These are phyloP conservation scores for Drosophila ambigua DNA, from an alignment of 1,140 invertebrate species.

Conservation along the genomic window DNA sequence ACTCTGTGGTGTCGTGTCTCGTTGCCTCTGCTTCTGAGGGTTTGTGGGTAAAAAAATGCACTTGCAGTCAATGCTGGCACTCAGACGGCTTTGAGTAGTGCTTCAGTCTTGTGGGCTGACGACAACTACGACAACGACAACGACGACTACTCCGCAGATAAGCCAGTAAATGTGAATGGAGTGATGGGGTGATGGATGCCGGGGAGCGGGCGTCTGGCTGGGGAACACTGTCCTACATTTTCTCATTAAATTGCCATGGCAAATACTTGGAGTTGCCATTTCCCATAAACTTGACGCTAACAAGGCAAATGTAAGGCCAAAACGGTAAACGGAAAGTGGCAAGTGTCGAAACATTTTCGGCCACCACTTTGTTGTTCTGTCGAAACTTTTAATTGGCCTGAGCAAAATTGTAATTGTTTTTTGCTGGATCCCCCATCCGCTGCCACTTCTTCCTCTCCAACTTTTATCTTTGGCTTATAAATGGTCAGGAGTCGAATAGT, in stretches of 20 bases:
- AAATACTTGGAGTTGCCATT: constrained; percentile 63
- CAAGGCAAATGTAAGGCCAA: constrained; percentile 45
- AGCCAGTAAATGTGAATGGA: constrained; percentile 48
- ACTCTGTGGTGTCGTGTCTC: too few species aligned
- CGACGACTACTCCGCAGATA: constrained; percentile 1
- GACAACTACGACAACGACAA: too few species aligned
- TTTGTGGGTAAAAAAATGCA: constrained; percentile 25
- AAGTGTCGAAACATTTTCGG: constrained; percentile 62
- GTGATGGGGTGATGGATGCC: neutral
- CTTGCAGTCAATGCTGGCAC: constrained; percentile 51
- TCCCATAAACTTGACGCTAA: constrained; percentile 72
- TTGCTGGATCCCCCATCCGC: neutral
- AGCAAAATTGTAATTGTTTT: constrained; percentile 71
- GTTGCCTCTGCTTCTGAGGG: too few species aligned
- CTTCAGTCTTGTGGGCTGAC: constrained; percentile 47
- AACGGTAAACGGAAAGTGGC: constrained; percentile 48
- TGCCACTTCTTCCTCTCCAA: constrained; percentile 6
- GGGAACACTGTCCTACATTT: constrained; percentile 69
- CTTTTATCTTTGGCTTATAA: constrained; percentile 10
- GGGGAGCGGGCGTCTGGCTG: too few species aligned
- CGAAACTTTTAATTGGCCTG: constrained; percentile 77
- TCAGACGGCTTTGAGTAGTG: constrained; percentile 69
- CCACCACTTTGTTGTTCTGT: constrained; percentile 55
- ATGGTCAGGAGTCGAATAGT: constrained; percentile 35
- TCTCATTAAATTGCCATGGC: constrained; percentile 79